These are phyloP conservation scores for Delphinus delphis DNA, from an alignment of 2,113 vertebrate genomes.

Conservation along the genomic window DNA sequence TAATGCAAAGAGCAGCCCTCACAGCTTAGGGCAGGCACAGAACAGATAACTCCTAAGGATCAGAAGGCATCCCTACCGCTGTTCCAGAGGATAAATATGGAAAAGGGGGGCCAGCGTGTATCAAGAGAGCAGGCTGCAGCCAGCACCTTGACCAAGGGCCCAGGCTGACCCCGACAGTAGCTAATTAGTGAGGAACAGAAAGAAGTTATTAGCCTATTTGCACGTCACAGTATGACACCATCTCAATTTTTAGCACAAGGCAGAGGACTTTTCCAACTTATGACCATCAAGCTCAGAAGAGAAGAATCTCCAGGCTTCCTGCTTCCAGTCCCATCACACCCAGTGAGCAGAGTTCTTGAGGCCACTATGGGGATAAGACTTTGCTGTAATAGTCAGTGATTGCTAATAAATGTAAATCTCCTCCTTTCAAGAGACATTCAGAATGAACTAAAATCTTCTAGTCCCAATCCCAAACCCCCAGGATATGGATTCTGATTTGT, in stretches of 20 bases:
- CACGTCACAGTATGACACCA: background rate
- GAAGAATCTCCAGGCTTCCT: background rate
- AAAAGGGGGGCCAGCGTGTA: background rate
- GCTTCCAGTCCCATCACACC: background rate
- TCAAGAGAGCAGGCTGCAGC: background rate
- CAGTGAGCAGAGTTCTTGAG: background rate
- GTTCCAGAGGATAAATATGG: background rate
- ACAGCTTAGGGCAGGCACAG: background rate
- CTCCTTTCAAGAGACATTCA: slow-evolving; percentile 1
- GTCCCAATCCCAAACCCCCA: background rate
- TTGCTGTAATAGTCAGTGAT: background rate
- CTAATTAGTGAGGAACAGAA: slow-evolving; percentile 18
- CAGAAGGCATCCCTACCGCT: background rate
- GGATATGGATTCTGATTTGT: background rate
- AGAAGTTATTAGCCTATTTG: background rate
- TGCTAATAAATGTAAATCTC: background rate
- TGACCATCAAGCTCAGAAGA: background rate
- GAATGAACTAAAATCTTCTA: slow-evolving; percentile 10
- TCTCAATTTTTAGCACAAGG: background rate
- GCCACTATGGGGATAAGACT: background rate
- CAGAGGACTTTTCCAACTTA: background rate
- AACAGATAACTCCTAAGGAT: background rate
- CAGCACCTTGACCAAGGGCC: background rate
- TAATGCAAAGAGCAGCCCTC: slow-evolving; percentile 48
- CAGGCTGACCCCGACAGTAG: background rate